A percentile compares a stretch with the other conserved stretches of the same genome.
These are phyloP conservation scores for Passer domesticus DNA, from an alignment of 2,113 vertebrate species.

Conservation along the genomic window DNA sequence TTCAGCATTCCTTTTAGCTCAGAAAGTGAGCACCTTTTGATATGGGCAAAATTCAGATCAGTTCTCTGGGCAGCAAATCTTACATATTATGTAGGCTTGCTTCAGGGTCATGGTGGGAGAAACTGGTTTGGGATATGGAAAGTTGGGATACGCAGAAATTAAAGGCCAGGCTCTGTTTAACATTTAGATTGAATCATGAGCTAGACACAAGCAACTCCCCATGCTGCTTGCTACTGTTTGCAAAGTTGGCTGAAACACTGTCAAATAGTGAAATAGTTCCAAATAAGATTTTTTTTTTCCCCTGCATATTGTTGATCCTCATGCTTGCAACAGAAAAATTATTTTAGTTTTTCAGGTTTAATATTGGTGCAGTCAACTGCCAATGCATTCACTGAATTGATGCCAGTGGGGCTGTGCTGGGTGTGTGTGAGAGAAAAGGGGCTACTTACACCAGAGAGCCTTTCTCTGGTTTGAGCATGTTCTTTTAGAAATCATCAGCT, in stretches of 20 bases:
- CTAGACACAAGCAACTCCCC: not conserved
- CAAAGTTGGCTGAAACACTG: not conserved
- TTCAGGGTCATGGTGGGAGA: not conserved
- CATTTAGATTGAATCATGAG: slow-evolving; percentile 33
- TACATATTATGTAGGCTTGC: not conserved
- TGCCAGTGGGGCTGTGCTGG: not conserved
- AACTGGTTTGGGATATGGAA: not conserved
- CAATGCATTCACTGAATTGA: not conserved
- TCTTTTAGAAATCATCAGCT: not conserved
- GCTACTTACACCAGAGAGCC: not conserved
- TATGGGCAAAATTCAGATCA: not conserved
- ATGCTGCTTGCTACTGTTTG: not conserved
- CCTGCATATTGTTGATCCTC: not conserved
- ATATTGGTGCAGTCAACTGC: not conserved
- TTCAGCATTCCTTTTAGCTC: not conserved
- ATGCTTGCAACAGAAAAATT: not conserved
- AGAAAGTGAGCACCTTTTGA: not conserved
- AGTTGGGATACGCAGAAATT: not conserved
- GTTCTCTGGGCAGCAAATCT: not conserved
- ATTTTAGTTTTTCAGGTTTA: not conserved
- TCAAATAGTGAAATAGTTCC: not conserved
- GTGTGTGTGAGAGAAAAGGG: not conserved
- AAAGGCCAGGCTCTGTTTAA: slow-evolving; percentile 20
- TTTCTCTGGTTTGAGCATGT: not conserved
- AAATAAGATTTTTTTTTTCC: not conserved